phyloP scores from a whole-genome alignment of 2,888 invertebrate genomes.

The Alloscopus bannaensis region DNA sequence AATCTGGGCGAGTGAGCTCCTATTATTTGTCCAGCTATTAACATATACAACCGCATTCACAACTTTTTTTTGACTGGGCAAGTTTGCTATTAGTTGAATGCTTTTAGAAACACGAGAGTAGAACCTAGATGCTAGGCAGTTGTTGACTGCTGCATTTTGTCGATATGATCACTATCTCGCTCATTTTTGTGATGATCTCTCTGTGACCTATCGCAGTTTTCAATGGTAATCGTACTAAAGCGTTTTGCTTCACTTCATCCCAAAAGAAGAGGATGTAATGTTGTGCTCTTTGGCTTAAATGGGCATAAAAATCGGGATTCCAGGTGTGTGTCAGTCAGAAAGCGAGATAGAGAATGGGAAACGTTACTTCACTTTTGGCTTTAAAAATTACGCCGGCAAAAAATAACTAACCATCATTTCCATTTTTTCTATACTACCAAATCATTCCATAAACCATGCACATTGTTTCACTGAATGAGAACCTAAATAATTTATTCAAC shows the following conservation, averaged over 20 bases:
- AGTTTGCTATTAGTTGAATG: background rate
- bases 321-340: conserved; percentile 43
- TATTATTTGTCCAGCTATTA: conserved; percentile 49
- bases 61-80: background rate
- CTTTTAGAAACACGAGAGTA: background rate
- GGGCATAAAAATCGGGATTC: conserved; percentile 33
- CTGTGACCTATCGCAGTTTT: conserved; percentile 54
- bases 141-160: conserved; percentile 49
- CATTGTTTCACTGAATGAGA: no score
- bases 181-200: conserved; percentile 37
- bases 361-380: no score
- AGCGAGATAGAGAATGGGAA: no score
- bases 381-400: no score
- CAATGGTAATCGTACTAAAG: conserved; percentile 60
- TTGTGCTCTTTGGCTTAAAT: background rate
- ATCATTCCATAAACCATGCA: no score
- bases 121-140: background rate
- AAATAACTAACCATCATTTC: no score
- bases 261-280: conserved; percentile 27
- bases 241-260: conserved; percentile 37
- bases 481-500: no score
- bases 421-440: no score
- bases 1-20: conserved; percentile 1
- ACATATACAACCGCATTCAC: conserved; percentile 36
- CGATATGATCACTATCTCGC: conserved; percentile 25